Conservation (phyloP, 2,888 invertebrate species). For the Baronia brevicornis region DNA sequence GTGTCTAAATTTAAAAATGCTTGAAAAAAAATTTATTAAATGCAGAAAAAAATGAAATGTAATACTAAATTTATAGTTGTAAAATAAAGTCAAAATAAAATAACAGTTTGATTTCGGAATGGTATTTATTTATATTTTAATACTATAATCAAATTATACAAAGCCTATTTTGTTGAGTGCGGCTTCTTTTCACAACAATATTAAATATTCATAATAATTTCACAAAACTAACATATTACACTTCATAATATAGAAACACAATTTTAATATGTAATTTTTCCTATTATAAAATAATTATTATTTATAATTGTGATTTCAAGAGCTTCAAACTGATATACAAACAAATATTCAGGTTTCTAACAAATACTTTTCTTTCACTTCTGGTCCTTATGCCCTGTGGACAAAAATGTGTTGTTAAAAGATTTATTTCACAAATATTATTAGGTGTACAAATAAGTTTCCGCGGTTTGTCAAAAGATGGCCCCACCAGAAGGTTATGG, state of each 20-base stretch:
- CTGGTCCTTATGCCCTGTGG: slow-evolving; percentile 45
- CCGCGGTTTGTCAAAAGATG: no score
- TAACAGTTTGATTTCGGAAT: slow-evolving; percentile 48
- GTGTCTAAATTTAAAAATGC: no score
- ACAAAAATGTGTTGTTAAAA: slow-evolving; percentile 35
- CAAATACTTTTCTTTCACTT: slow-evolving; percentile 20
- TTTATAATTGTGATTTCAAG: slow-evolving; percentile 29
- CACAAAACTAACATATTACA: slow-evolving; percentile 24
- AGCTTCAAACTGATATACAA: slow-evolving; percentile 30
- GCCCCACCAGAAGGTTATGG: no score
- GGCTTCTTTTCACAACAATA: slow-evolving; percentile 28
- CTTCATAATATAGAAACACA: slow-evolving; percentile 17
- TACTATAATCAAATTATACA: slow-evolving; percentile 38
- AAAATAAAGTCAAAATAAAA: slow-evolving; percentile 27
- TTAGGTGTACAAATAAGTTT: no score
- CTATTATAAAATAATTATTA: slow-evolving; percentile 20
- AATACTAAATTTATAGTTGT: slow-evolving; percentile 2
- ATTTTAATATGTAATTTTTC: slow-evolving; percentile 17
- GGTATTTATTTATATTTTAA: slow-evolving; percentile 42
- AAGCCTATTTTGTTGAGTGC: slow-evolving; percentile 26
- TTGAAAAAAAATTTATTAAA: no score
- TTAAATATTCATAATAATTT: slow-evolving; percentile 37
- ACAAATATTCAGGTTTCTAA: slow-evolving; percentile 23
- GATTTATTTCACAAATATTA: no score
- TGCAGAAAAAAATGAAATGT: no score